Conservation (phyloP, 2,113 vertebrate species). For the Cathartes aura region DNA sequence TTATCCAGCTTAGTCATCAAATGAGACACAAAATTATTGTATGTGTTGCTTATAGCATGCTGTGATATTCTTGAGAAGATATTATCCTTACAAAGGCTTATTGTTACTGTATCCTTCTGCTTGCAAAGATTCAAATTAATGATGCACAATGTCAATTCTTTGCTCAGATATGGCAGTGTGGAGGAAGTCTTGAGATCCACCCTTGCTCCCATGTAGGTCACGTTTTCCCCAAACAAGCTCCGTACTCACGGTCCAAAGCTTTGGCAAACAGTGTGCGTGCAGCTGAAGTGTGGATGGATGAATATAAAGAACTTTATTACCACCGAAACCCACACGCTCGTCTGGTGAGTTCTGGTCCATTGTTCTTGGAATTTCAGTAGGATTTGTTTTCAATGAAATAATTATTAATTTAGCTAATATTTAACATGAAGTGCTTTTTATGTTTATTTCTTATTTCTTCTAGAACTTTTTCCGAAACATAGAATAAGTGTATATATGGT, state of each 20-base stretch:
- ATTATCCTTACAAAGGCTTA: background rate
- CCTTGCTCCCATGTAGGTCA: conserved; percentile 98
- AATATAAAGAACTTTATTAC: conserved; percentile 93
- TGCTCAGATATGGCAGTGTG: conserved; percentile 96
- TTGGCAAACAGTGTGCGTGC: conserved; percentile 94
- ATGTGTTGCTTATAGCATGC: background rate
- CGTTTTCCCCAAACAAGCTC: conserved; percentile 94
- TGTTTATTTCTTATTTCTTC: background rate
- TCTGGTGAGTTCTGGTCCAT: conserved; percentile 79
- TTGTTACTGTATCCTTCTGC: background rate
- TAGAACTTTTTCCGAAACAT: background rate
- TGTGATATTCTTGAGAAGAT: background rate
- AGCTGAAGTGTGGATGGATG: conserved; percentile 98
- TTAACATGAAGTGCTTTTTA: background rate
- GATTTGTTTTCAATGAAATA: background rate
- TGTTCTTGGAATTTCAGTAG: background rate
- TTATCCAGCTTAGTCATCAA: background rate
- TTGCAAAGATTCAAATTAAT: background rate
- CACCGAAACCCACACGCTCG: conserved; percentile 92
- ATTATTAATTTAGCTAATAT: background rate
- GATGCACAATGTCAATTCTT: background rate
- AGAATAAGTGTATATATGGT: background rate
- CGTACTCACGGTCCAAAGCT: conserved; percentile 93
- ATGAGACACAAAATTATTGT: background rate
- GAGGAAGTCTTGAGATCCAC: conserved; percentile 93